Evolutionary conservation across 2,113 vertebrate genomes (phyloP).

Genomic region (Platichthys flesus): DNA sequence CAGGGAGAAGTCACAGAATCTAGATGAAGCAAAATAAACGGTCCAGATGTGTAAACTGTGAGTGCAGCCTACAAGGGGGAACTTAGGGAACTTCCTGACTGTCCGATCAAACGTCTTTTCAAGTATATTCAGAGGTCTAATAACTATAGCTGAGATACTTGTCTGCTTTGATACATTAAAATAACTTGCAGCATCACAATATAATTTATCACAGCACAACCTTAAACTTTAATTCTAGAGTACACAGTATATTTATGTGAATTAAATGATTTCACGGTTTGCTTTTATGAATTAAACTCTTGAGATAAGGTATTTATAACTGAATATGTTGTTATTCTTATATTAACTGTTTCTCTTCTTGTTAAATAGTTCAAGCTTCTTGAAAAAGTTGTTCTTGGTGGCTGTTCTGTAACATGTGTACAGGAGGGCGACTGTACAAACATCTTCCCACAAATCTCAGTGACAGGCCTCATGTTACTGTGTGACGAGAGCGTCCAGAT

Average conservation of each 20-base stretch:
- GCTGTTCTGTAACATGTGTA: neutral
- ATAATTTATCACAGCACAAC: neutral
- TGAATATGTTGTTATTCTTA: neutral
- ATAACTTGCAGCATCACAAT: neutral
- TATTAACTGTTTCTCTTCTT: neutral
- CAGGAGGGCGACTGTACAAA: neutral
- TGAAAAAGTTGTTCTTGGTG: neutral
- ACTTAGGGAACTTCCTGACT: neutral
- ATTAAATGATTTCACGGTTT: neutral
- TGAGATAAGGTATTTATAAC: neutral
- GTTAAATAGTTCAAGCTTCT: neutral
- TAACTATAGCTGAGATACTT: neutral
- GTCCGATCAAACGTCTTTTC: neutral
- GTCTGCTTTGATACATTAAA: neutral
- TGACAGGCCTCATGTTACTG: constrained; percentile 22
- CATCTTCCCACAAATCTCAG: constrained; percentile 45
- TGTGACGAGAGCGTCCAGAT: constrained; percentile 11
- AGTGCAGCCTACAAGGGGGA: neutral
- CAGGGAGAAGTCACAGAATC: too few species aligned
- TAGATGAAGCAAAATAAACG: neutral
- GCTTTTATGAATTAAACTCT: neutral
- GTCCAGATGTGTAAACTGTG: neutral
- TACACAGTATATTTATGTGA: neutral
- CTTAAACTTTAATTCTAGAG: neutral
- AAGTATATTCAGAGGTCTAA: neutral